phyloP scores from a whole-genome alignment of 2,888 invertebrate genomes.

The Callyntrura guangdongensis region DNA sequence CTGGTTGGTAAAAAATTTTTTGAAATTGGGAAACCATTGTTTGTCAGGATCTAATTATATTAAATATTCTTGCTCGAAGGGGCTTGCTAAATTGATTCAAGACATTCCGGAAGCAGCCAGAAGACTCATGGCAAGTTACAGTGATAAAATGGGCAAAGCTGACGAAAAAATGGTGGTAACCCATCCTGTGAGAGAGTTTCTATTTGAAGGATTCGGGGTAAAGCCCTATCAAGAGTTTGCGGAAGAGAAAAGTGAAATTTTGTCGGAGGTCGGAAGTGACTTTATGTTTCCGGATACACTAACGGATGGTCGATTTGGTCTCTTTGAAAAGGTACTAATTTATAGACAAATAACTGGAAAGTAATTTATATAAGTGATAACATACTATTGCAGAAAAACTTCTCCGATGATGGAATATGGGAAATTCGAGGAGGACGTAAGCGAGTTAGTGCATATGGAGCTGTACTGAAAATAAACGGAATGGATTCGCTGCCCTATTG shows the following conservation, averaged over 20 bases:
- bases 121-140: slow-evolving; percentile 63
- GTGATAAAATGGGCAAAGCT: slow-evolving; percentile 65
- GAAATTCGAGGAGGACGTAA: slow-evolving; percentile 81
- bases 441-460: slow-evolving; percentile 68
- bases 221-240: slow-evolving; percentile 78
- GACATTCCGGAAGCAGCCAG: slow-evolving; percentile 65
- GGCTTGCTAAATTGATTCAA: slow-evolving; percentile 72
- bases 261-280: slow-evolving; percentile 69
- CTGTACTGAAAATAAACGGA: slow-evolving; percentile 77
- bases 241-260: slow-evolving; percentile 78
- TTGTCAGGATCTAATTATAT: not conserved
- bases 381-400: slow-evolving; percentile 79
- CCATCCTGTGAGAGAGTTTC: slow-evolving; percentile 81
- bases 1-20: slow-evolving; percentile 85
- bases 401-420: slow-evolving; percentile 80
- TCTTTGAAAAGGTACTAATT: slow-evolving; percentile 77
- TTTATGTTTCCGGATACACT: slow-evolving; percentile 78
- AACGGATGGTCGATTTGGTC: slow-evolving; percentile 79
- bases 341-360: slow-evolving; percentile 30
- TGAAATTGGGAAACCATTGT: not conserved
- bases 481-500: slow-evolving; percentile 79
- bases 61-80: slow-evolving; percentile 56
- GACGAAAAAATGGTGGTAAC: slow-evolving; percentile 78
- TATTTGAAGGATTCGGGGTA: slow-evolving; percentile 81
- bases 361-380: slow-evolving; percentile 19